Base-by-base conservation (phyloP, 2,113 vertebrate species). In the Urocolius indicus region DNA sequence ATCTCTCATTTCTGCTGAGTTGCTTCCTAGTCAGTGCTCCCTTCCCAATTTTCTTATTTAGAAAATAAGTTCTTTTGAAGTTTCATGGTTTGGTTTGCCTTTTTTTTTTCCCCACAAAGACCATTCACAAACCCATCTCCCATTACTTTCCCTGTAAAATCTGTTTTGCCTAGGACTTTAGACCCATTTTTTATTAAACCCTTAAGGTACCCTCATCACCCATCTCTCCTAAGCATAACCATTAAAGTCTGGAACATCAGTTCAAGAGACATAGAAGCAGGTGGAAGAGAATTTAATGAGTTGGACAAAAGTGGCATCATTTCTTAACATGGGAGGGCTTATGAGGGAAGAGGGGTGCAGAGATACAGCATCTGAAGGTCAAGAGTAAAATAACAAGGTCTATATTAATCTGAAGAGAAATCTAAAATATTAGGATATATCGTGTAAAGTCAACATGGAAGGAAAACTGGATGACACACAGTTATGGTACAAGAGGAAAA, bases 91-190 rank as follows among this genome's bases (percentile, higher is more conserved):
- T 66, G 5, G 2, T 58, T 90, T 67, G 4, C 7, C 5, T 27
- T 29, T n/a, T 4, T 6, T 0, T 2, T 22, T 2, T 7, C 0
- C 1, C 11, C 8, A 2, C 3, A 26, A 76, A 78, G 11, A 20
- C 8, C 23, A 29, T 29, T 65, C 17, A 29, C 21, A 5, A 14
- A 5, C 13, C 2, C 10, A 58, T 7, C 36, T 6, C 1, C 9
- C n/a, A 13, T 15, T 45, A 66, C 6, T 76, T 79, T 19, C 41
- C 36, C 11, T 26, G 9, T 26, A 75, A 82, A 67, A 38, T 59
- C 6, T 48, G 5, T 29, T 89, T 87, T 77, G 30, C 45, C 9
- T 32, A 63, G 38, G 18, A 61, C 1, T 51, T 89, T 13, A 74
- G 8, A 2, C 6, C 7, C 1, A 5, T 68, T 79, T 24, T 82